A percentile compares a stretch with the other conserved stretches of the same genome.
Evolutionary conservation across 2,113 vertebrate species (phyloP).

Genomic region (Capricornis sumatraensis): DNA sequence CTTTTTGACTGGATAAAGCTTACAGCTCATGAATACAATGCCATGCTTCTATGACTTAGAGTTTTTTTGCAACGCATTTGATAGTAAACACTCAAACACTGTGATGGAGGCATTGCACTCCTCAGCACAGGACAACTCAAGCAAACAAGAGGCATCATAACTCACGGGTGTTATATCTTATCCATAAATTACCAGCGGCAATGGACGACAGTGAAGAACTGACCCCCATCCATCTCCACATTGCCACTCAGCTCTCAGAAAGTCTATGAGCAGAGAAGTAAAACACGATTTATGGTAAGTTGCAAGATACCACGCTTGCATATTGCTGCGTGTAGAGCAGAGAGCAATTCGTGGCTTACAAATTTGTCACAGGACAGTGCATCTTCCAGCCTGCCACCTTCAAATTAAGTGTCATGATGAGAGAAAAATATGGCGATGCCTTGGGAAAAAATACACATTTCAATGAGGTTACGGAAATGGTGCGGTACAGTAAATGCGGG

Average conservation of each 20-base stretch:
- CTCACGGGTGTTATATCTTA: conserved; percentile 38
- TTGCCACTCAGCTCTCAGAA: conserved; percentile 37
- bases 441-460: conserved; percentile 37
- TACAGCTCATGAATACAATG: not conserved
- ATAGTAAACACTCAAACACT: conserved; percentile 39
- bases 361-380: conserved; percentile 58
- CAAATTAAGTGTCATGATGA: conserved; percentile 70
- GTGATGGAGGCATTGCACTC: conserved; percentile 36
- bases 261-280: conserved; percentile 48
- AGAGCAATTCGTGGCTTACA: conserved; percentile 64
- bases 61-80: not conserved
- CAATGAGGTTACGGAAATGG: conserved; percentile 35
- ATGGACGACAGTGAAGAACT: conserved; percentile 46
- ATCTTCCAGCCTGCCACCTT: conserved; percentile 62
- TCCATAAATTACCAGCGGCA: conserved; percentile 56
- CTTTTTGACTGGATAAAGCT: conserved; percentile 16
- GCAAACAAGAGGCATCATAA: conserved; percentile 57
- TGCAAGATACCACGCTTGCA: conserved; percentile 33
- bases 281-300: conserved; percentile 56
- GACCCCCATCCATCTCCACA: conserved; percentile 47
- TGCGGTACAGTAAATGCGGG: not conserved
- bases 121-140: conserved; percentile 42
- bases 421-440: conserved; percentile 49
- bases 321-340: conserved; percentile 1
- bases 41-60: not conserved